phyloP scores from a whole-genome alignment of 1,140 invertebrate species.

The Bemisia tabaci region DNA sequence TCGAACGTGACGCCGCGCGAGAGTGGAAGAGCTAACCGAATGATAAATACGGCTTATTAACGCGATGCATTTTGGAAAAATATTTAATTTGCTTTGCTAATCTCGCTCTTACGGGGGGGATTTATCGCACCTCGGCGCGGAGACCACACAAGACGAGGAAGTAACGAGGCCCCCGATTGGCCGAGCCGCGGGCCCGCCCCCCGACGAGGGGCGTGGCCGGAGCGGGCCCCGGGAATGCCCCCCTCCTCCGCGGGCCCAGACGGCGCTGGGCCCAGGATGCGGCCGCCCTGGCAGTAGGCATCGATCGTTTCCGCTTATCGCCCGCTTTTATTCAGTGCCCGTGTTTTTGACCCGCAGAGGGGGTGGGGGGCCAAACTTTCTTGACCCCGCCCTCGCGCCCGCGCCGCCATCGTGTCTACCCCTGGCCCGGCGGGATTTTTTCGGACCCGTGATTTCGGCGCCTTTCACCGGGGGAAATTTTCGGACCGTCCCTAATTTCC shows the following conservation, averaged over 20 bases:
- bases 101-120: background rate
- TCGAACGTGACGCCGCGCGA: background rate
- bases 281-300: background rate
- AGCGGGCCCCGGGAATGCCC: background rate
- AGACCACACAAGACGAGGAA: background rate
- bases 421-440: no score
- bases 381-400: background rate
- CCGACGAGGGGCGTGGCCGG: background rate
- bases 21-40: background rate
- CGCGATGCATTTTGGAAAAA: background rate
- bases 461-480: no score
- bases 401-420: background rate
- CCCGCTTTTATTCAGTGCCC: background rate
- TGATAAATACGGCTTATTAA: background rate
- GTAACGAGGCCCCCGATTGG: background rate
- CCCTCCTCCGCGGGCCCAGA: no score
- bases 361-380: background rate
- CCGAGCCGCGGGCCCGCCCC: background rate
- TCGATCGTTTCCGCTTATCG: background rate
- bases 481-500: no score
- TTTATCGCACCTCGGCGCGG: background rate
- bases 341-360: background rate
- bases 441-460: no score
- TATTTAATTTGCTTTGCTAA: background rate
- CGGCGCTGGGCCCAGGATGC: background rate